phyloP scores from a whole-genome alignment of 2,797 vertebrate genomes.

The Vespertilio murinus region DNA sequence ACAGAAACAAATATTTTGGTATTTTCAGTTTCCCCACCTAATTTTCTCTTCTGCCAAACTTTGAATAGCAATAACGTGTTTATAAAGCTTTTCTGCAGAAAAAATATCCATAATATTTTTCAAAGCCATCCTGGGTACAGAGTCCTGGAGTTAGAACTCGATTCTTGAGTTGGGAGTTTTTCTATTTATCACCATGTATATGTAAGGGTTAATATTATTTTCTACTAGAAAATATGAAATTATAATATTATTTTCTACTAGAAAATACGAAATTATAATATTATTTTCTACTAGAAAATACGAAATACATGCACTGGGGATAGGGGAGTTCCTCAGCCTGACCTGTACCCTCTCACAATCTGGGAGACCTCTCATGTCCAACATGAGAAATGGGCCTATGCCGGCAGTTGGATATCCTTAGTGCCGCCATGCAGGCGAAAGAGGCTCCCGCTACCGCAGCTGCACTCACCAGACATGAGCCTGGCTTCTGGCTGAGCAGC shows the following conservation, averaged over 20 bases:
- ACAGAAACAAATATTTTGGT: neutral
- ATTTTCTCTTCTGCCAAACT: slow-evolving; percentile 49
- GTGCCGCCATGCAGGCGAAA: too few species aligned
- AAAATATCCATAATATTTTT: neutral
- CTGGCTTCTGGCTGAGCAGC: too few species aligned
- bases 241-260: neutral
- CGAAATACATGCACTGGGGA: too few species aligned
- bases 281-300: neutral
- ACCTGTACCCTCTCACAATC: too few species aligned
- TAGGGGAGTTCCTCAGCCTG: too few species aligned
- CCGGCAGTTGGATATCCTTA: too few species aligned
- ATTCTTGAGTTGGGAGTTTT: neutral
- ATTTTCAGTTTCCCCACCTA: slow-evolving; percentile 31
- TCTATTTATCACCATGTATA: neutral
- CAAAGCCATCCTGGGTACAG: neutral
- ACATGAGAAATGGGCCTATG: too few species aligned
- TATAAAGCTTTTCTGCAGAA: slow-evolving; percentile 21
- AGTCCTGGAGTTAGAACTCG: neutral
- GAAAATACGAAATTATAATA: too few species aligned
- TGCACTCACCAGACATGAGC: too few species aligned
- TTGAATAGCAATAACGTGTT: neutral
- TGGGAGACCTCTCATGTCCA: too few species aligned
- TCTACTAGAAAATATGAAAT: too few species aligned
- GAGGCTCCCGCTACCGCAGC: rapidly evolving
- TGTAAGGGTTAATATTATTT: neutral